A percentile compares a stretch with the other conserved stretches of the same genome.
These are phyloP conservation scores for Idaea straminata DNA, from an alignment of 2,888 invertebrate species.

Conservation along the genomic window DNA sequence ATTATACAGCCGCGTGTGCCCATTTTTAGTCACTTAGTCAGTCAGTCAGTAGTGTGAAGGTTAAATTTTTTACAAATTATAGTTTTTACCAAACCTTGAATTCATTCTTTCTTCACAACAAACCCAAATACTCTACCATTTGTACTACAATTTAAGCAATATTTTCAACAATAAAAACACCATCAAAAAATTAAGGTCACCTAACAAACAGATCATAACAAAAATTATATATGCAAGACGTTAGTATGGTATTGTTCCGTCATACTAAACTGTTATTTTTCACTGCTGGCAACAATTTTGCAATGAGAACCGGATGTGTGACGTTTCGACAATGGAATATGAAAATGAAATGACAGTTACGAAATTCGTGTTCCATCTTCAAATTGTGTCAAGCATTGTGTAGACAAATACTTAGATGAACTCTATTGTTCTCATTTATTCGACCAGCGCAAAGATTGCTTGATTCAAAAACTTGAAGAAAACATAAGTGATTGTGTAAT, in stretches of 20 bases:
- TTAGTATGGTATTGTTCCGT: not conserved
- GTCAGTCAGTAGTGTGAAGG: not conserved
- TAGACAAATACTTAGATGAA: not conserved
- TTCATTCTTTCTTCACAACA: not conserved
- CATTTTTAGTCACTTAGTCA: too few species aligned
- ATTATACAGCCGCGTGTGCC: too few species aligned
- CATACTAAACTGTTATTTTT: not conserved
- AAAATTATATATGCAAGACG: not conserved
- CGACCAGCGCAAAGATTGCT: too few species aligned
- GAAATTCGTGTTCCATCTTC: not conserved
- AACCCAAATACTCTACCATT: not conserved
- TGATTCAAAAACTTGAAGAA: too few species aligned
- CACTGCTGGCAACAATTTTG: not conserved
- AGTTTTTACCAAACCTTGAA: not conserved
- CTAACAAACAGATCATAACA: not conserved
- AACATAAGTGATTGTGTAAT: too few species aligned
- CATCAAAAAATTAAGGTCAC: not conserved
- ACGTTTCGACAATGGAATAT: conserved; percentile 2
- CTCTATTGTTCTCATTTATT: not conserved
- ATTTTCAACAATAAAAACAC: not conserved
- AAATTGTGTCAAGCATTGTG: not conserved
- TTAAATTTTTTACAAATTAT: not conserved
- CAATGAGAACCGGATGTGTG: conserved; percentile 1
- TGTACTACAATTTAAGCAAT: not conserved
- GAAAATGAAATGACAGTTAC: conserved; percentile 2